These are phyloP conservation scores for Diglossa cyanea DNA, from an alignment of 2,797 vertebrate genomes.

Conservation along the genomic window DNA sequence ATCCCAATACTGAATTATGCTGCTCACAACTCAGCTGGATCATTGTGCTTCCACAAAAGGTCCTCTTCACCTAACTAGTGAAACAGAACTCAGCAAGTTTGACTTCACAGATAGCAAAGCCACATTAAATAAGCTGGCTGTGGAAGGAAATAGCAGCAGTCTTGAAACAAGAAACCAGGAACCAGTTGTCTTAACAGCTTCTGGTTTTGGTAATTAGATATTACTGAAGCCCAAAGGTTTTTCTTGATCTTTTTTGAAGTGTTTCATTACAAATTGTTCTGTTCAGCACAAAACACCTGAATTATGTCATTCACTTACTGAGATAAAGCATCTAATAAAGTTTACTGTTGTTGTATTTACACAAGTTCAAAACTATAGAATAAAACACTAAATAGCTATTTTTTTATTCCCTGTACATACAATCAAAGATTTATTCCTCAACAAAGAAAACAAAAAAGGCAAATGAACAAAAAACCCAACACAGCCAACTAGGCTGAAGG, in stretches of 20 bases:
- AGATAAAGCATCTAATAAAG: background rate
- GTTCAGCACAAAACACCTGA: background rate
- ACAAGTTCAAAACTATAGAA: background rate
- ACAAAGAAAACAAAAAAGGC: background rate
- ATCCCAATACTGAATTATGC: background rate
- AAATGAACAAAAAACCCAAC: background rate
- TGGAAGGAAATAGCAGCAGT: background rate
- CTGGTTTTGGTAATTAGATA: background rate
- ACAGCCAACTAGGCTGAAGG: background rate
- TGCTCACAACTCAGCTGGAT: background rate
- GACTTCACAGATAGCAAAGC: background rate
- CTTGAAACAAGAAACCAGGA: background rate
- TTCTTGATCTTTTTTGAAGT: background rate
- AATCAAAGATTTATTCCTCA: background rate
- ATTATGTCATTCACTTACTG: background rate
- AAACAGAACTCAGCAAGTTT: background rate
- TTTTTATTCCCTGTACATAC: background rate
- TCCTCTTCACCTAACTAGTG: background rate
- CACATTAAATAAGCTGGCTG: background rate
- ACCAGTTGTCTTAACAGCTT: background rate
- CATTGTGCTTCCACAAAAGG: background rate
- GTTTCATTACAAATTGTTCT: background rate
- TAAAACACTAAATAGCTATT: background rate
- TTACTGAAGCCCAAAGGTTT: background rate
- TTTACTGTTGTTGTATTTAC: background rate